A percentile compares a stretch with the other conserved stretches of the same genome.
These are phyloP conservation scores for Enteromius thamalakanensis DNA, from an alignment of 2,797 vertebrate genomes.

Conservation along the genomic window DNA sequence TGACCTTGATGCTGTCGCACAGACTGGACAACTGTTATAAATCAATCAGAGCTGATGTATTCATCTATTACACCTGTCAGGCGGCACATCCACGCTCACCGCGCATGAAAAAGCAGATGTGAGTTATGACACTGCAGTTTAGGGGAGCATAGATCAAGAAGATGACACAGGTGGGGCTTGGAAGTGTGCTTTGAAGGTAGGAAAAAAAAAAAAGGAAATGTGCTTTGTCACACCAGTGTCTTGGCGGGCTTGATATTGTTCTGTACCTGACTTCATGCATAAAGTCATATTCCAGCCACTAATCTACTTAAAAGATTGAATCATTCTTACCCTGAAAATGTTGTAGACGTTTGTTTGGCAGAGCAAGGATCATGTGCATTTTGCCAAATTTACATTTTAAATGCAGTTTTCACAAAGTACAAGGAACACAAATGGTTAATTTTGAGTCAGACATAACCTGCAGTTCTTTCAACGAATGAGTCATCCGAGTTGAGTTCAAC, in stretches of 20 bases:
- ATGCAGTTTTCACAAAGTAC: background rate
- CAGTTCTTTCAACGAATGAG: background rate
- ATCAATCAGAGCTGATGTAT: constrained; percentile 57
- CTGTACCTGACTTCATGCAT: background rate
- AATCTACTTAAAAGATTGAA: constrained; percentile 37
- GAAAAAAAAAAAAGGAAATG: background rate
- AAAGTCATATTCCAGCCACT: background rate
- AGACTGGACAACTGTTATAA: constrained; percentile 52
- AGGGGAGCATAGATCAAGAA: constrained; percentile 49
- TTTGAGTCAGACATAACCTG: background rate
- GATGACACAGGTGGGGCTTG: constrained; percentile 20
- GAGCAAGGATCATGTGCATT: background rate
- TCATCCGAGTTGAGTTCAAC: background rate
- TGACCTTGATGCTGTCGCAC: constrained; percentile 59
- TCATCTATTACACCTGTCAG: constrained; percentile 56
- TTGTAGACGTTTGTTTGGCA: background rate
- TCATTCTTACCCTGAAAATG: constrained; percentile 34
- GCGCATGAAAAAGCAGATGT: constrained; percentile 46
- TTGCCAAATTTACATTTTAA: background rate
- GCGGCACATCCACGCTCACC: constrained; percentile 41
- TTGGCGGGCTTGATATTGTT: background rate
- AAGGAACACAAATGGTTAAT: background rate
- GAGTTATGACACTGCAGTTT: constrained; percentile 54
- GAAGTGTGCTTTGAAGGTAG: constrained; percentile 14
- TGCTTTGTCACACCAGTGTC: constrained; percentile 10